A percentile compares a stretch with the other conserved stretches of the same genome.
These are phyloP conservation scores for Amphilophus citrinellus DNA, from an alignment of 2,113 vertebrate species.

Conservation along the genomic window DNA sequence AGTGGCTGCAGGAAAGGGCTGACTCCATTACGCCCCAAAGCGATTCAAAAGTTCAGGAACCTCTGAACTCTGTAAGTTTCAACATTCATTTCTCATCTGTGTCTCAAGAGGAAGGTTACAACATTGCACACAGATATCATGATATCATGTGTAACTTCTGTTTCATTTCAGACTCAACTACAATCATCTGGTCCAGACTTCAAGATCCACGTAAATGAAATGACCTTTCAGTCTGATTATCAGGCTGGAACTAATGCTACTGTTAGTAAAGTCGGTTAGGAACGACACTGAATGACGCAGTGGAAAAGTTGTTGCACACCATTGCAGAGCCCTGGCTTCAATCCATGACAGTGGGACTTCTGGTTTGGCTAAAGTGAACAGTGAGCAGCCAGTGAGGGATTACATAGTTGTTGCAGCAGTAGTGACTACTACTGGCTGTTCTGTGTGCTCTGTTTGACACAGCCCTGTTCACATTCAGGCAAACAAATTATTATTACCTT, in stretches of 20 bases:
- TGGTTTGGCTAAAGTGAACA: conserved; percentile 5
- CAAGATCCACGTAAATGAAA: neutral
- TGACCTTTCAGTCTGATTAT: conserved; percentile 4
- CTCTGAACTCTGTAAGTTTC: neutral
- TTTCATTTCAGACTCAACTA: neutral
- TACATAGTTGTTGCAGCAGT: neutral
- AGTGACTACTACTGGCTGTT: neutral
- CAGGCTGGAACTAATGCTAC: conserved; percentile 35
- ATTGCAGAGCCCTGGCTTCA: conserved; percentile 5
- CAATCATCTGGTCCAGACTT: neutral
- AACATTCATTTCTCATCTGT: neutral
- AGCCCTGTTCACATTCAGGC: neutral
- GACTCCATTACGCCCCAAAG: neutral
- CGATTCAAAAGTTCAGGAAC: conserved; percentile 10
- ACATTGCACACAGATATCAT: neutral
- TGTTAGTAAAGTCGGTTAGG: conserved; percentile 10
- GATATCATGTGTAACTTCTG: neutral
- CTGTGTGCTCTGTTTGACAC: neutral
- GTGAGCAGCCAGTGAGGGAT: neutral
- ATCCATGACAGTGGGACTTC: neutral
- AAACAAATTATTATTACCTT: neutral
- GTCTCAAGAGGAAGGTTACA: neutral
- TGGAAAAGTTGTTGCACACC: conserved; percentile 38
- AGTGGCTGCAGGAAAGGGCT: neutral
- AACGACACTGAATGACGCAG: conserved; percentile 22